phyloP scores from a whole-genome alignment of 2,113 vertebrate genomes.

The Melanocharis versteri region DNA sequence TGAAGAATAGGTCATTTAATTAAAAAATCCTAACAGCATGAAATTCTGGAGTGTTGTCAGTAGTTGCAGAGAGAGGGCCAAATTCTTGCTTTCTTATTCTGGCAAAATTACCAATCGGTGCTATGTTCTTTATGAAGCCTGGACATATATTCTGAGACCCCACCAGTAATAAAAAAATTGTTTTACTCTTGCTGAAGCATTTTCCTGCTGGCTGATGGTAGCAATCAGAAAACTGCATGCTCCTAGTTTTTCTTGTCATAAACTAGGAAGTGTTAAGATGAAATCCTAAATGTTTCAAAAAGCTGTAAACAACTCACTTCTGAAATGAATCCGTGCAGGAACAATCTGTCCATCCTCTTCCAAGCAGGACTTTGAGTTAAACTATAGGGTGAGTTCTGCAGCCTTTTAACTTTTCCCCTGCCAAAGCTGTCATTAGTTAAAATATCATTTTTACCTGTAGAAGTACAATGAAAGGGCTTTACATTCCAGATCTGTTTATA shows the following conservation, averaged over 20 bases:
- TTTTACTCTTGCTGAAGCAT: not conserved
- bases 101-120: not conserved
- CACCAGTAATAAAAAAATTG: not conserved
- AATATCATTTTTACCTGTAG: slow-evolving; percentile 21
- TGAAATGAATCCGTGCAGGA: not conserved
- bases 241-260: not conserved
- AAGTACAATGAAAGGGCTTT: not conserved
- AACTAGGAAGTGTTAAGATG: not conserved
- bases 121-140: not conserved
- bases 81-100: not conserved
- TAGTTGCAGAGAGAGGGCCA: not conserved
- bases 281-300: not conserved
- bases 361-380: not conserved
- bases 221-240: not conserved
- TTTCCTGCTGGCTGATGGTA: not conserved
- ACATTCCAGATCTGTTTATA: not conserved
- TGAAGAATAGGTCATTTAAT: slow-evolving; percentile 2
- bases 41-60: not conserved
- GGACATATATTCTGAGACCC: not conserved
- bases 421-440: not conserved
- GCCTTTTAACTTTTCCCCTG: not conserved
- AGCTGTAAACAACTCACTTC: not conserved
- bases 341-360: not conserved
- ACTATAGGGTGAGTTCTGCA: not conserved
- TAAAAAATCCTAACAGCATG: not conserved